Evolutionary conservation across 1,140 invertebrate species (phyloP), one percentile per base, ranked within the genome.

Genomic region (Glossosoma conforme): DNA sequence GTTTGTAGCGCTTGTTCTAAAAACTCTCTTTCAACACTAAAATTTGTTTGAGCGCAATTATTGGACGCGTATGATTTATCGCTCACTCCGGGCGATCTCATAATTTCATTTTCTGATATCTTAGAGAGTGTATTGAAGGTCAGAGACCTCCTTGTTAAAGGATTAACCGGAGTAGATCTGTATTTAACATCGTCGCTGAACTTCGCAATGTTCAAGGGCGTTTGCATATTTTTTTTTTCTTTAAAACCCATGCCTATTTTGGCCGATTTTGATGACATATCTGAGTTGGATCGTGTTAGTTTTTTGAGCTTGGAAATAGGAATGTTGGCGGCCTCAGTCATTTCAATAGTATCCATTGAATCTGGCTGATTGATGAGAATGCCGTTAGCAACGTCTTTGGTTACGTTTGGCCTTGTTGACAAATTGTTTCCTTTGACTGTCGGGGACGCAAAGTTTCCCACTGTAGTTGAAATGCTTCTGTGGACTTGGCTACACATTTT

Each of bases 101-200:
- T 66, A n/a, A n/a, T n/a, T n/a, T n/a, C 63, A 30, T 58, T 54
- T 36, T 60, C 55, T 9, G 60, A 52, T 8, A 41, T 37, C 41
- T 59, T 60, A 48, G 62, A 42, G 24, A 22, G 41, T 1, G 59
- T 54, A n/a, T 44, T 35, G 45, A 67, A 73, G 43, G 67, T 65
- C 2, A 72, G 59, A 2, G 69, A 69, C 50, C 70, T 70, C 36
- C 62, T 61, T 1, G 66, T 67, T 2, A 37, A 25, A 35, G 19
- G 24, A 20, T 49, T 22, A 10, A 69, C 35, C 1, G 70, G 70
- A 2, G 69, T 73, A 0, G 68, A 71, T 21, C 69, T 68, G 38
- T 66, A 60, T 33, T 65, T 64, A 10, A 71, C 64, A 28, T 67
- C 59, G 53, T 63, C 61, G 19, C 63, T 64, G 60, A 72, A 71